These are phyloP conservation scores for Maccullochella peelii DNA, from an alignment of 2,113 vertebrate genomes.

Conservation along the genomic window DNA sequence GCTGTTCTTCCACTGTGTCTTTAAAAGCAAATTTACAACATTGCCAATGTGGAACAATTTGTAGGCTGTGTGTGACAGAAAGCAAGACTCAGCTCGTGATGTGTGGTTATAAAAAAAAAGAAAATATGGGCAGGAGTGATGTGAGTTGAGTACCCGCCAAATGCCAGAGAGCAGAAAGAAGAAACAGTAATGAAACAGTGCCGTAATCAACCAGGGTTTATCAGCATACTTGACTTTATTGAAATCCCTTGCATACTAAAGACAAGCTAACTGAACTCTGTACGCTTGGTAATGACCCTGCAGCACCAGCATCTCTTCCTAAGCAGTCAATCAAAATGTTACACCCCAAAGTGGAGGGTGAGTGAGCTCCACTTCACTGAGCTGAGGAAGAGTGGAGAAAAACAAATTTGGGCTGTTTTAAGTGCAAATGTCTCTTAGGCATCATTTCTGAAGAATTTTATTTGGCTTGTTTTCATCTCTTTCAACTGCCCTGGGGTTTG, in stretches of 20 bases:
- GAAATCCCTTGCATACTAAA: conserved; percentile 18
- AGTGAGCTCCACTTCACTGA: conserved; percentile 31
- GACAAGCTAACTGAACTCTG: conserved; percentile 45
- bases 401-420: conserved; percentile 53
- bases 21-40: conserved; percentile 20
- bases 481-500: conserved; percentile 10
- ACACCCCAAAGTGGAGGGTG: conserved; percentile 17
- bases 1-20: background rate
- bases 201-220: conserved; percentile 40
- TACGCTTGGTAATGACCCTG: conserved; percentile 5
- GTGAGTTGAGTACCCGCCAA: conserved; percentile 4
- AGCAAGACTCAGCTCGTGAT: conserved; percentile 20
- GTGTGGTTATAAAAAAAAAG: conserved; percentile 37
- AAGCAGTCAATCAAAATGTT: conserved; percentile 47
- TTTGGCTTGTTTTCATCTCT: conserved; percentile 49
- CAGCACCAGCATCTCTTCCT: conserved; percentile 30
- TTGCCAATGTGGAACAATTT: conserved; percentile 22
- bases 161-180: conserved; percentile 18
- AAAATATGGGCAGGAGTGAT: conserved; percentile 26
- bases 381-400: conserved; percentile 30
- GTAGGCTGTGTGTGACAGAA: background rate
- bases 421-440: conserved; percentile 47
- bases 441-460: conserved; percentile 29
- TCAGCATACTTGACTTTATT: conserved; percentile 41
- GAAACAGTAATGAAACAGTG: conserved; percentile 21